A percentile compares a stretch with the other conserved stretches of the same genome.
phyloP scores from a whole-genome alignment of 37 sponge, comb jelly and placozoan species.

The Spongilla lacustris region DNA sequence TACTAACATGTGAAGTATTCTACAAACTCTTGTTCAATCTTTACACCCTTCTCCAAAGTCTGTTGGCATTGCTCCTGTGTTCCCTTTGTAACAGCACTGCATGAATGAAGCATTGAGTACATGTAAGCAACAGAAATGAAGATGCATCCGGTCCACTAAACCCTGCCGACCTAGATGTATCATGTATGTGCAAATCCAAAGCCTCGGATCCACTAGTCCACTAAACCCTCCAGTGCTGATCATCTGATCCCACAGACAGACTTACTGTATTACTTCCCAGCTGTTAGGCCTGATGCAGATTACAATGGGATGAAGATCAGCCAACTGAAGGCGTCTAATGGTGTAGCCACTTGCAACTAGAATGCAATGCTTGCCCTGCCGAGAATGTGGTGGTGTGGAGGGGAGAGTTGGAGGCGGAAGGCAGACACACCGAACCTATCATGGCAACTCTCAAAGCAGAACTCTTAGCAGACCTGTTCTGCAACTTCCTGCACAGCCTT shows the following conservation, averaged over 20 bases:
- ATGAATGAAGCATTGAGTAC: neutral
- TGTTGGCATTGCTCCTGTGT: constrained; percentile 66
- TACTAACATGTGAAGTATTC: constrained; percentile 94
- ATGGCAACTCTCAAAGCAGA: neutral
- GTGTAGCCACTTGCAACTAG: constrained; percentile 98
- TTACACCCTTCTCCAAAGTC: constrained; percentile 80
- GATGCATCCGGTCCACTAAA: neutral
- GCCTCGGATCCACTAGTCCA: too few species aligned
- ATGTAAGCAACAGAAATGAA: neutral
- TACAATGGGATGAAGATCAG: constrained; percentile 91
- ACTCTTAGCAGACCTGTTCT: constrained; percentile 53
- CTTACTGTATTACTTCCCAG: constrained; percentile 84
- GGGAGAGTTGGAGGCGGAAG: neutral
- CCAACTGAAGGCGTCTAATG: constrained; percentile 89
- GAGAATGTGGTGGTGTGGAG: too few species aligned
- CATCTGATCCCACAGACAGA: too few species aligned
- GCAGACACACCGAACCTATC: neutral
- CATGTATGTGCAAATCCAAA: too few species aligned
- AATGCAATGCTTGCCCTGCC: constrained; percentile 92
- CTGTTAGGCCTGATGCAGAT: constrained; percentile 85
- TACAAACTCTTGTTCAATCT: constrained; percentile 93
- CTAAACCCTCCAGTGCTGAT: neutral
- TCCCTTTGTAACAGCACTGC: constrained; percentile 45
- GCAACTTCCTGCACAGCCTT: constrained; percentile 95
- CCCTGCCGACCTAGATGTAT: too few species aligned